A percentile compares a stretch with the other conserved stretches of the same genome.
phyloP scores from a whole-genome alignment of 2,888 invertebrate species.

The Drosophila mayaguana region DNA sequence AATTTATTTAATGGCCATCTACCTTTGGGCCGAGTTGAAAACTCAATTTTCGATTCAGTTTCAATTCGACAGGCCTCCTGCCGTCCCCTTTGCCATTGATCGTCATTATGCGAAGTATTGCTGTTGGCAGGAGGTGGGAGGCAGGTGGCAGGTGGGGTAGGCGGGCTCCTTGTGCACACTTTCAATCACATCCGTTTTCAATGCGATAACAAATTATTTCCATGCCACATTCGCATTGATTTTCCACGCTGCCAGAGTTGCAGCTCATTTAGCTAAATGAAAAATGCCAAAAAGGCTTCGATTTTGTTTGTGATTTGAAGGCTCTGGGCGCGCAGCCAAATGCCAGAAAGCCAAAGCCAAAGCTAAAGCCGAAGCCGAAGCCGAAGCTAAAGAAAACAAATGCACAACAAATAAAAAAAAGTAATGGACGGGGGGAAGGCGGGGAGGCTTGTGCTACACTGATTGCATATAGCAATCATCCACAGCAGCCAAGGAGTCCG shows the following conservation, averaged over 20 bases:
- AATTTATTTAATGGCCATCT: slow-evolving; percentile 46
- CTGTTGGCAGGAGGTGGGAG: neutral
- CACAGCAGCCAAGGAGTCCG: slow-evolving; percentile 33
- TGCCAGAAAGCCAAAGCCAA: neutral
- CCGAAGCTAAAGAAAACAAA: slow-evolving; percentile 56
- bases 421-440: too few relatives aligned
- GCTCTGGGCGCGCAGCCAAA: slow-evolving; percentile 67
- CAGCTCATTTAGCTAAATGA: slow-evolving; percentile 71
- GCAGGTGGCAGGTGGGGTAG: neutral
- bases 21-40: slow-evolving; percentile 15
- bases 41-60: slow-evolving; percentile 18
- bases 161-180: slow-evolving; percentile 19
- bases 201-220: slow-evolving; percentile 74
- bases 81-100: neutral
- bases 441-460: neutral
- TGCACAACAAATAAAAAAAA: slow-evolving; percentile 70
- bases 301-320: slow-evolving; percentile 29
- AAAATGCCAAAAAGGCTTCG: slow-evolving; percentile 58
- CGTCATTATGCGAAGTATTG: slow-evolving; percentile 17
- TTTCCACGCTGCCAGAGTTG: slow-evolving; percentile 45
- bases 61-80: neutral
- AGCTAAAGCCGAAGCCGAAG: neutral
- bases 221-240: slow-evolving; percentile 72
- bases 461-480: slow-evolving; percentile 69
- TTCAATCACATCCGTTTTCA: slow-evolving; percentile 61